Base-by-base conservation (phyloP, 2,888 invertebrate genomes). In the Lithophane socia region DNA sequence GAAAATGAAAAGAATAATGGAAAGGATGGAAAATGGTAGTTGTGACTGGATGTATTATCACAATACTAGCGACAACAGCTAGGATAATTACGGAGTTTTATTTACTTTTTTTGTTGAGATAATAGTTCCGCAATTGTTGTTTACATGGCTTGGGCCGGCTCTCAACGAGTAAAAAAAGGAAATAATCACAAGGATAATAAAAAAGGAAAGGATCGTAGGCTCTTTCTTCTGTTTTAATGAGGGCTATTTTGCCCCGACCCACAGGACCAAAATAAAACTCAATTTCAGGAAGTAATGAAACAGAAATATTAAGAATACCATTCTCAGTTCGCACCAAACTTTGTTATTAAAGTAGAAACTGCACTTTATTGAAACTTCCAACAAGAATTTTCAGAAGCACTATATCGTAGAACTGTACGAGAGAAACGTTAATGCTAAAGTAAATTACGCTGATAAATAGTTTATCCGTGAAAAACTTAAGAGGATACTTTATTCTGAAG, bases 1-100 rank as follows among this genome's bases (percentile, higher is more conserved):
- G 73, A 75, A 75, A 80, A 82, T 88, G 87, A 88, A 88, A 86
- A 86, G 87, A 84, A 88, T 86, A 87, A 88, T 81, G 78, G 67
- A 54, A 71, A 13, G 63, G 56, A 77, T 67, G 66, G 69, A 58
- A 79, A 77, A 76, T 42, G 65, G 63, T 73, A 61, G 71, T 73
- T 68, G 73, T 77, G 64, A 71, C 70, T 80, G 60, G 63, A 75
- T 60, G 58, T 77, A 73, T 68, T 61, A 70, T 75, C 58, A 70
- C 74, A 82, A 75, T 81, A 79, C 65, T 67, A 69, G 37, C 65
- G 66, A 69, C 66, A 68, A 52, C 69, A 42, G 73, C 79, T 73
- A 63, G 77, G 87, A 82, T 79, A 87, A 79, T 82, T 74, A 73
- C 75, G 52, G 77, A 69, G 69, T 72, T 73, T 70, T 75, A 83